Percentiles rank a stretch among this genome's conserved stretches.
phyloP scores from a whole-genome alignment of 2,113 vertebrate species.

The Halcyon senegalensis region DNA sequence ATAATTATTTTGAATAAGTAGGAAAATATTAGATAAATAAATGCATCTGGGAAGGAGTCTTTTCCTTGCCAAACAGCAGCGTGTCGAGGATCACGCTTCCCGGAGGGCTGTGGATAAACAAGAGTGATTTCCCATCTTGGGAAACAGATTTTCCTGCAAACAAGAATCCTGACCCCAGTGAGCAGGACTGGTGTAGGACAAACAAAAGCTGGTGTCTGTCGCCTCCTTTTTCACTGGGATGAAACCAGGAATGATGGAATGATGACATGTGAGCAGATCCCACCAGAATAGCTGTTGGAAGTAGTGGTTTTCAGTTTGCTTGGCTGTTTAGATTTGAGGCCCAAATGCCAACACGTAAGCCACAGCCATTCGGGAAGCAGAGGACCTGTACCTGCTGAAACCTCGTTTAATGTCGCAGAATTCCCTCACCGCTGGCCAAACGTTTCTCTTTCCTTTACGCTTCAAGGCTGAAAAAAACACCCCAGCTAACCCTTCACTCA shows the following conservation, averaged over 20 bases:
- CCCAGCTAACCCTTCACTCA: neutral
- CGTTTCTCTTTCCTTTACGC: neutral
- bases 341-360: neutral
- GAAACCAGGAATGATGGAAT: neutral
- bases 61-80: neutral
- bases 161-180: neutral
- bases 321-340: neutral
- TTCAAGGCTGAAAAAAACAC: neutral
- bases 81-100: neutral
- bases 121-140: neutral
- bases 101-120: neutral
- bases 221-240: neutral
- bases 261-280: neutral
- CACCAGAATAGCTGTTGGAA: neutral
- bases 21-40: neutral
- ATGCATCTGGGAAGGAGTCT: neutral
- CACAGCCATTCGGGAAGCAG: neutral
- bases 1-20: neutral
- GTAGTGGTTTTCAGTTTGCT: neutral
- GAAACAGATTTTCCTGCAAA: neutral
- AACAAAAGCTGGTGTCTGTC: neutral
- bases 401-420: neutral
- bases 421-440: neutral
- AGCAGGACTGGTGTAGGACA: neutral
- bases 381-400: neutral